Conservation (phyloP, 2,113 vertebrate species). For the Pica pica region DNA sequence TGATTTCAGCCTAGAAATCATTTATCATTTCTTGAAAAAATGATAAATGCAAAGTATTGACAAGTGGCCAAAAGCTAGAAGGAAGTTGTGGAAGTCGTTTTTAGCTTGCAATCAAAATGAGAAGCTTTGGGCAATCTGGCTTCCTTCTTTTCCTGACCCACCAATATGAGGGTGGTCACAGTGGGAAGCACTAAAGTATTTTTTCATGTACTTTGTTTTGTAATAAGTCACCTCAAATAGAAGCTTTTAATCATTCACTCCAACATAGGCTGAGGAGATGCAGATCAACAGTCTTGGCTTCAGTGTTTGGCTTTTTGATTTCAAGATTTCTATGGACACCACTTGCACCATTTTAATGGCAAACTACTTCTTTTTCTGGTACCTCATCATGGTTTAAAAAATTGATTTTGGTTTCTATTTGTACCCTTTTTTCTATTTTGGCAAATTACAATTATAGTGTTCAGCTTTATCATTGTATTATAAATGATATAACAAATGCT, state of each 20-base stretch:
- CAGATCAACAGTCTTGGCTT: neutral
- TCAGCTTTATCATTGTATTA: constrained; percentile 32
- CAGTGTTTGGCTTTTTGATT: neutral
- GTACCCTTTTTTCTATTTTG: neutral
- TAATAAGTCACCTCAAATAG: neutral
- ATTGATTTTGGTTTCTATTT: constrained; percentile 4
- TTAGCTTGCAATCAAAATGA: neutral
- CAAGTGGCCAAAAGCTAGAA: neutral
- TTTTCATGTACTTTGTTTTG: neutral
- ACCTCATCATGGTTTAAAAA: neutral
- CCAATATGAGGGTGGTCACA: neutral
- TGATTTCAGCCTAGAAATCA: neutral
- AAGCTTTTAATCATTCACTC: neutral
- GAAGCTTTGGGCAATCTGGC: neutral
- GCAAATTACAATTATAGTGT: neutral
- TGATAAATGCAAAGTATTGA: neutral
- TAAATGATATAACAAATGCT: constrained; percentile 40
- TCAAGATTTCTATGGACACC: neutral
- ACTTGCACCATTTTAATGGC: neutral
- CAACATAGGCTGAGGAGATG: neutral
- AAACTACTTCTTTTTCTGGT: neutral
- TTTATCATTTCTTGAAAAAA: neutral
- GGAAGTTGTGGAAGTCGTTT: neutral
- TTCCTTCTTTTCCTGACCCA: neutral
- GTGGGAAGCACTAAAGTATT: neutral